Evolutionary conservation across 2,888 invertebrate genomes (phyloP).

Genomic region (Pheosia tremula): DNA sequence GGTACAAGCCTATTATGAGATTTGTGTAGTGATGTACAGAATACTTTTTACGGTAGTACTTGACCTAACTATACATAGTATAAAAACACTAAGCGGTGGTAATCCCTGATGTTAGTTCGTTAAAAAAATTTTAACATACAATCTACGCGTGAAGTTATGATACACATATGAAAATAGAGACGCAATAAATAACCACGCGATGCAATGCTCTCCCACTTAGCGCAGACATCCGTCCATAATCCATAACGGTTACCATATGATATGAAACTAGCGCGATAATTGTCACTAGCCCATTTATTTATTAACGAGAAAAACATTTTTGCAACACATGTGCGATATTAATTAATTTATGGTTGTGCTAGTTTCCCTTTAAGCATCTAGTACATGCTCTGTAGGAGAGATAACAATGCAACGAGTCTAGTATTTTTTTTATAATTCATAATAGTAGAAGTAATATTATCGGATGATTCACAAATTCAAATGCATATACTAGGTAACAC

Average conservation of each 20-base stretch:
- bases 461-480: too few relatives aligned
- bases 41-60: too few relatives aligned
- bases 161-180: conserved; percentile 43
- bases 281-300: conserved; percentile 16
- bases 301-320: conserved; percentile 17
- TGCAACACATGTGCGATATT: conserved; percentile 9
- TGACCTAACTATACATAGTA: too few relatives aligned
- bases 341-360: conserved; percentile 1
- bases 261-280: conserved; percentile 24
- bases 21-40: too few relatives aligned
- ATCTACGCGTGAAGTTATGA: conserved; percentile 29
- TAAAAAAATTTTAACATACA: conserved; percentile 41
- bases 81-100: too few relatives aligned
- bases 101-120: conserved; percentile 13
- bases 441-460: too few relatives aligned
- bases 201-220: conserved; percentile 70
- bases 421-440: too few relatives aligned
- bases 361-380: background rate
- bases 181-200: conserved; percentile 42
- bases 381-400: background rate
- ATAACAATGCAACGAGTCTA: too few relatives aligned
- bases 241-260: conserved; percentile 35
- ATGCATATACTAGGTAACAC: too few relatives aligned
- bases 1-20: too few relatives aligned
- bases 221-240: conserved; percentile 44